Evolutionary conservation across 1,140 invertebrate genomes (phyloP).

Genomic region (Caenorhabditis remanei): DNA sequence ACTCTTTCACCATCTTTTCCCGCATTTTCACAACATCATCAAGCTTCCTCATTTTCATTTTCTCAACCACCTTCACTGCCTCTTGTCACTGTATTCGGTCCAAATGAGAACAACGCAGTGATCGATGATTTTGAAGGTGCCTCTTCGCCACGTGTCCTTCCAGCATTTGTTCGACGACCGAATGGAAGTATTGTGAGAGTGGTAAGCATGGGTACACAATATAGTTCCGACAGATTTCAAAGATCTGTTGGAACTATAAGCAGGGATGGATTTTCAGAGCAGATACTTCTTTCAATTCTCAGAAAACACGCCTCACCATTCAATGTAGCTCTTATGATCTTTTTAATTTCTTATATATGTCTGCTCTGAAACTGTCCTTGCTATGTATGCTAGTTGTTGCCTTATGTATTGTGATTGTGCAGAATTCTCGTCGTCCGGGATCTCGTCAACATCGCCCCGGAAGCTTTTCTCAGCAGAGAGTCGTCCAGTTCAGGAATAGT

Average conservation of each 20-base stretch:
- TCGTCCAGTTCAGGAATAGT: slow-evolving; percentile 17
- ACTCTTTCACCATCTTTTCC: slow-evolving; percentile 5
- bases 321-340: too few species aligned
- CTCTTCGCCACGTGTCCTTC: slow-evolving; percentile 18
- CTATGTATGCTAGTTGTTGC: background rate
- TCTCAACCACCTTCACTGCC: slow-evolving; percentile 13
- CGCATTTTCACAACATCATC: slow-evolving; percentile 4
- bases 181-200: slow-evolving; percentile 38
- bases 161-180: slow-evolving; percentile 14
- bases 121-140: slow-evolving; percentile 46
- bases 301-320: too few species aligned
- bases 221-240: too few species aligned
- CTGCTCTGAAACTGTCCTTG: background rate
- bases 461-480: slow-evolving; percentile 35
- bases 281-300: too few species aligned
- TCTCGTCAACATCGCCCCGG: slow-evolving; percentile 31
- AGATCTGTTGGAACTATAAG: too few species aligned
- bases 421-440: slow-evolving; percentile 30
- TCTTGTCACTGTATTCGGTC: slow-evolving; percentile 35
- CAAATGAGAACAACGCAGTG: slow-evolving; percentile 44
- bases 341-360: too few species aligned
- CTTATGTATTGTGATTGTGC: slow-evolving; percentile 36
- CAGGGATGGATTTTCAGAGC: too few species aligned
- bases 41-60: background rate
- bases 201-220: background rate